Base-by-base conservation (phyloP, 2,797 vertebrate genomes). In the Poeciliopsis gracilis region DNA sequence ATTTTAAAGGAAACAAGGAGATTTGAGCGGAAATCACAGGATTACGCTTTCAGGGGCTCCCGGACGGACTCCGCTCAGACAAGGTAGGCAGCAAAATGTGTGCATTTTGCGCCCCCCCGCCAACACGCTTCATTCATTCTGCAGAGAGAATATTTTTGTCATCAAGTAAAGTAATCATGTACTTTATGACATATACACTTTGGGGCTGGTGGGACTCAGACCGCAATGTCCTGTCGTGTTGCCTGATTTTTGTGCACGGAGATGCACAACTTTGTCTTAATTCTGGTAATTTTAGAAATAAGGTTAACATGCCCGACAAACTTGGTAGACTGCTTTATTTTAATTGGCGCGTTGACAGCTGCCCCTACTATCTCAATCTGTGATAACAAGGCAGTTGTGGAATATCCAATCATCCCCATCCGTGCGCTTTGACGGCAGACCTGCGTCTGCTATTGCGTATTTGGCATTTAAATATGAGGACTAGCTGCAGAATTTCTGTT, bases 41-140 rank as follows among this genome's bases (percentile, higher is more conserved):
- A 94, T 91, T 93, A 93, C 67, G 78, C 78, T 47, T 2, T 43
- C 76, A 55, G 63, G 75, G 80, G 41, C 49, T 76, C 79, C 36
- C 76, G 84, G 80, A 77, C 78, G n/a, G 73, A 1, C 82, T 72
- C 82, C 80, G 78, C 63, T 87, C 86, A 77, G 74, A 86, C 8
- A 47, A 91, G 89, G 92, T 90, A 89, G 55, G 82, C 72, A 71
- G 41, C 73, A 84, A 89, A 89, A 85, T 92, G 86, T 90, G 84
- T 90, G 85, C 89, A 89, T 89, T 90, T 77, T 90, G 80, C 86
- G 84, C 47, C 16, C 16, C 2, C 85, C 76, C 30, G 6, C 7
- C 38, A 41, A 41, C 70, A 67, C 69, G 8, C 82, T 86, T 89
- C 79, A 83, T 87, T 83, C 82, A 88, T 88, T 83, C 76, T 79